Evolutionary conservation across 2,888 invertebrate genomes (phyloP).

Genomic region (Sinotaia quadrata): DNA sequence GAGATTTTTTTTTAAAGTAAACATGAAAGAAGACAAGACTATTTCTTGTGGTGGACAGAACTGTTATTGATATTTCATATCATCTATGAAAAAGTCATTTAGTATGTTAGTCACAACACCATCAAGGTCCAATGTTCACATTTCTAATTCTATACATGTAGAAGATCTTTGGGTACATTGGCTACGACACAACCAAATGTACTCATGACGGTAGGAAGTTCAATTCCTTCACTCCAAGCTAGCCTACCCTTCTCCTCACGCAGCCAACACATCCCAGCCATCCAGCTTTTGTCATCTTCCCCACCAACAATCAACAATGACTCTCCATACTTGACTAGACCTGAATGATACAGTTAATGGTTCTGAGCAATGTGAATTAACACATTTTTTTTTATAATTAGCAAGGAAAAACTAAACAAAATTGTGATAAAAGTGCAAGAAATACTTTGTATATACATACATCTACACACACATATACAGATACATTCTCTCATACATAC

Average conservation of each 20-base stretch:
- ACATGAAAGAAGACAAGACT: too few species aligned
- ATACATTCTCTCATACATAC: background rate
- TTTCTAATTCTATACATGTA: too few species aligned
- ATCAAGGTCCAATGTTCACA: too few species aligned
- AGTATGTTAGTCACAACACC: too few species aligned
- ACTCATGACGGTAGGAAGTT: conserved; percentile 69
- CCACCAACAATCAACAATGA: conserved; percentile 68
- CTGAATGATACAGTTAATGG: conserved; percentile 41
- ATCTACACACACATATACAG: background rate
- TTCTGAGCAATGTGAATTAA: too few species aligned
- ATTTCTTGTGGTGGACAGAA: too few species aligned
- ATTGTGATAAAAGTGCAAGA: background rate
- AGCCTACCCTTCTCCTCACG: conserved; percentile 49
- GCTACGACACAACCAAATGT: conserved; percentile 70
- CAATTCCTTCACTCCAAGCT: conserved; percentile 67
- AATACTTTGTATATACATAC: background rate
- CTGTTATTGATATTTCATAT: too few species aligned
- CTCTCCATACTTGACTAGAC: conserved; percentile 65
- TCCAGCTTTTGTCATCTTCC: conserved; percentile 71
- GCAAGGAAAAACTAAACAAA: too few species aligned
- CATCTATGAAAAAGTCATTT: too few species aligned
- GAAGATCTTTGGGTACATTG: conserved; percentile 59
- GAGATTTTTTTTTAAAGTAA: too few species aligned
- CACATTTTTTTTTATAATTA: too few species aligned
- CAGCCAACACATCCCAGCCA: conserved; percentile 69